Base-by-base conservation (phyloP, 2,797 vertebrate genomes). In the Phalanger gymnotis region DNA sequence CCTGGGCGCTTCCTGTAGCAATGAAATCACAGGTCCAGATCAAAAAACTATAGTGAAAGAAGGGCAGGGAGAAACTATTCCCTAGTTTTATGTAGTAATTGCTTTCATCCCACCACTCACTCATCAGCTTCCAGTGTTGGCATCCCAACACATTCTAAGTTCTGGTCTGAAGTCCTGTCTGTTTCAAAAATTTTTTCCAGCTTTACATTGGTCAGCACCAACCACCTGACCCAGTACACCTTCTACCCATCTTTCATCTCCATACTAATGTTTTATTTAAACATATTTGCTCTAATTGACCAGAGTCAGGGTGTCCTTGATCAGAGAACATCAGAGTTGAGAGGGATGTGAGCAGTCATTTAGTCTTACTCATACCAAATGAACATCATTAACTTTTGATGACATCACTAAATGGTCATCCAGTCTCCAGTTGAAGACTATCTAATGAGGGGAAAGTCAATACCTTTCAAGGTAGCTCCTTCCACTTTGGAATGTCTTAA, bases 101-200 rank as follows among this genome's bases (percentile, higher is more conserved):
- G 52, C 55, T 94, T 95, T 94, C 40, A 55, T 25, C 19, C 51
- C n/a, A 30, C 11, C 11, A 1, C 30, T 66, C 31, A 22, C 53
- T 92, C 40, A 13, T 89, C 90, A 54, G 57, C 5, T 87, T 6
- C 14, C 51, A 54, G 25, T 81, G 55, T 0, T 31, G 53, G 53
- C 30, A 52, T 27, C 81, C 56, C 54, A 30, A 55, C 92, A 54
- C 40, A 47, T 52, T 58, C 51, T 87, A 94, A 87, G 73, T 81
- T 6, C 54, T 31, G 54, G 28, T 53, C n/a, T 81, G n/a, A 54
- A 40, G 58, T 28, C 56, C 91, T 58, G 58, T 66, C 1, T 51
- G 27, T 90, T 53, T 94, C 66, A 30, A 92, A 90, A 54, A n/a
- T 95, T 93, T 97, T 94, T 28, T 81, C 31, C 40, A 93, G 92